These are phyloP conservation scores for Heliangelus exortis DNA, from an alignment of 2,797 vertebrate genomes.

Conservation along the genomic window DNA sequence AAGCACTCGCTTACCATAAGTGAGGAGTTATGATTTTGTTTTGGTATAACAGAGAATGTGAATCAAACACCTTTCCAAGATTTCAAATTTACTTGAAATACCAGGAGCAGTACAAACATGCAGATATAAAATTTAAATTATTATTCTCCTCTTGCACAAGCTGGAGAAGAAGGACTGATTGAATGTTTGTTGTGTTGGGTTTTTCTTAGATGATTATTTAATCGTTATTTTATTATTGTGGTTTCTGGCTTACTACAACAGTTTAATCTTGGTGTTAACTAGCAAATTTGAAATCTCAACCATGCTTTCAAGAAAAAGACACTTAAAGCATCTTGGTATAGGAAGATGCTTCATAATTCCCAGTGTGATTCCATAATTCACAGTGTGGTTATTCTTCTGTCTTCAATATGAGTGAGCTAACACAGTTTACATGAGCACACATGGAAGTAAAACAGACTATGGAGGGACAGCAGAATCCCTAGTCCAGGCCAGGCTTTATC, in stretches of 20 bases:
- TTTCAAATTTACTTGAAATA: background rate
- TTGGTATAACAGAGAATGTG: background rate
- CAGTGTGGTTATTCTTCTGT: background rate
- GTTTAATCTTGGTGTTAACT: background rate
- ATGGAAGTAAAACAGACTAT: accelerated
- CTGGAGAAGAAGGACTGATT: background rate
- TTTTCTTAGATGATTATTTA: too few relatives aligned
- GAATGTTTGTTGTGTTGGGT: background rate
- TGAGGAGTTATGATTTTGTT: background rate
- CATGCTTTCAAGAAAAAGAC: background rate
- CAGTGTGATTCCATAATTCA: background rate
- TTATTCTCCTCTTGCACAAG: background rate
- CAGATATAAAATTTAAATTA: background rate
- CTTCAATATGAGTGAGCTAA: background rate
- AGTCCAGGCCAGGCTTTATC: background rate
- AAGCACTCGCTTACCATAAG: background rate
- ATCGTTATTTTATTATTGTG: background rate
- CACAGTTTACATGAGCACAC: background rate
- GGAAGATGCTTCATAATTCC: background rate
- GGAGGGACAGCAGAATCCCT: background rate
- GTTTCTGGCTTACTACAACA: background rate
- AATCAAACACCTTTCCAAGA: background rate
- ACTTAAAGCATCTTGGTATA: background rate
- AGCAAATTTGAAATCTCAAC: background rate
- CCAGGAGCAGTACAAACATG: background rate